Evolutionary conservation across 2,113 vertebrate species (phyloP).

Genomic region (Lophius piscatorius): DNA sequence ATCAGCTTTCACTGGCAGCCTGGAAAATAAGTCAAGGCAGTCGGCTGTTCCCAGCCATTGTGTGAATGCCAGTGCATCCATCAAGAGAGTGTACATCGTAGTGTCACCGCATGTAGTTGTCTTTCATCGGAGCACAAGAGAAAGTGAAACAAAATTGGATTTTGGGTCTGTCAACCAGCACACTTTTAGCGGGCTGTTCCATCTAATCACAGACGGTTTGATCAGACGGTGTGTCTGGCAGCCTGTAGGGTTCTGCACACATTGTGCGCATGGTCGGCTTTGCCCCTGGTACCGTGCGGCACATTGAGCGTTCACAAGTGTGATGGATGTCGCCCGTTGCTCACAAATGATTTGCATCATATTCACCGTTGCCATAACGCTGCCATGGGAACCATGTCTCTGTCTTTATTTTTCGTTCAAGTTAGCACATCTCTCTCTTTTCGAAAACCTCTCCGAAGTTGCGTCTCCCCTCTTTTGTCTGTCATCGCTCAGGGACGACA

Average conservation of each 20-base stretch:
- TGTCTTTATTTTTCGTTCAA: constrained; percentile 11
- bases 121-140: constrained; percentile 35
- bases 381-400: constrained; percentile 48
- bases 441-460: constrained; percentile 34
- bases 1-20: constrained; percentile 64
- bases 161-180: constrained; percentile 53
- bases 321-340: constrained; percentile 75
- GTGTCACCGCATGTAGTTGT: constrained; percentile 39
- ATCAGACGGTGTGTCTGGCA: constrained; percentile 54
- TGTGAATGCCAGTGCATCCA: constrained; percentile 13
- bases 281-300: constrained; percentile 29
- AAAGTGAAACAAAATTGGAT: constrained; percentile 61
- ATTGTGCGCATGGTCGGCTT: constrained; percentile 51
- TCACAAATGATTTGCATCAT: constrained; percentile 74
- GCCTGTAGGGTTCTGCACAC: constrained; percentile 53
- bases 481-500: constrained; percentile 41
- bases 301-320: constrained; percentile 45
- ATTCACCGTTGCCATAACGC: constrained; percentile 54
- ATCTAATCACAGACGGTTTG: constrained; percentile 65
- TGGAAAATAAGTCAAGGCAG: constrained; percentile 43
- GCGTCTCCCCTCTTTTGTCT: constrained; percentile 38
- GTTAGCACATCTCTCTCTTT: constrained; percentile 40
- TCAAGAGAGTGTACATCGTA: constrained; percentile 30
- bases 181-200: constrained; percentile 56
- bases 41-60: constrained; percentile 46